Conservation (phyloP, 2,888 invertebrate genomes). For the Mythimna albipuncta region DNA sequence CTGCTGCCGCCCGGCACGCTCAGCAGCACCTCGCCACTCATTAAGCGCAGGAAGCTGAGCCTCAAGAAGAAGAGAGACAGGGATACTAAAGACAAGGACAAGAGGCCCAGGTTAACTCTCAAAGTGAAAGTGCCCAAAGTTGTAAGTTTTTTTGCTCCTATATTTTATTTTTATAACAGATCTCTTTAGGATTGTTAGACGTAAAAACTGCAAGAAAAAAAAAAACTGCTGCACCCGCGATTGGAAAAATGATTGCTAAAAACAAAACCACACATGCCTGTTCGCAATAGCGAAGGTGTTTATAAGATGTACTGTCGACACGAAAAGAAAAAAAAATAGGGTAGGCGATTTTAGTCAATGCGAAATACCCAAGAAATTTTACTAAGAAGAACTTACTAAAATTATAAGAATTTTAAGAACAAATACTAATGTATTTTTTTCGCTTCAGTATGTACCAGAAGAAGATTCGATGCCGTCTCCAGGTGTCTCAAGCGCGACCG, state of each 20-base stretch:
- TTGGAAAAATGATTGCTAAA: no score
- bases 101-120: conserved; percentile 63
- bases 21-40: conserved; percentile 73
- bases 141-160: conserved; percentile 25
- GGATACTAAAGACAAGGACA: conserved; percentile 52
- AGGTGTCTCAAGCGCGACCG: conserved; percentile 11
- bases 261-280: no score
- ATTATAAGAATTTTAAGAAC: neutral
- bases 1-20: conserved; percentile 67
- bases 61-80: conserved; percentile 62
- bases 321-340: neutral
- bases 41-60: conserved; percentile 74
- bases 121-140: conserved; percentile 53
- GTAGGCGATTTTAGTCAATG: neutral
- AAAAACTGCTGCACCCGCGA: no score
- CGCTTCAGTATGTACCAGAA: conserved; percentile 8
- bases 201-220: no score
- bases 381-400: neutral
- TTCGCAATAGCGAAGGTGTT: no score
- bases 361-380: neutral
- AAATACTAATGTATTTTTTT: neutral
- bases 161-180: no score
- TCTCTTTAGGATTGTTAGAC: no score
- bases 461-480: conserved; percentile 22
- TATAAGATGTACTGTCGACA: no score